A percentile compares a stretch with the other conserved stretches of the same genome.
Evolutionary conservation across 2,113 vertebrate species (phyloP).

Genomic region (Brachirus orientalis): DNA sequence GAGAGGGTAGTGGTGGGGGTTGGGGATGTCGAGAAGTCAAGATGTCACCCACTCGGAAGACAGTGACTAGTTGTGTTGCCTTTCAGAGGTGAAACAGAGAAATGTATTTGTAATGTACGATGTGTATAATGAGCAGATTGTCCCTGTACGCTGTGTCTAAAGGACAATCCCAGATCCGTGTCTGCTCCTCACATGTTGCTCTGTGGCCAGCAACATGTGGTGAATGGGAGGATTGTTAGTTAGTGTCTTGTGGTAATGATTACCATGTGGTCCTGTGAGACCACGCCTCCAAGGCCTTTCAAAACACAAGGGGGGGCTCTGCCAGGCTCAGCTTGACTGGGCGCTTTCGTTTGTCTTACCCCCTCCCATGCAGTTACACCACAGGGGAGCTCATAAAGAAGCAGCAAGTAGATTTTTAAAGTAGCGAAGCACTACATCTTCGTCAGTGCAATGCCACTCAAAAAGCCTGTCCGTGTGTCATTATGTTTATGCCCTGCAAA

Average conservation of each 20-base stretch:
- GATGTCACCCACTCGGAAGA: conserved; percentile 46
- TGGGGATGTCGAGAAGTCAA: conserved; percentile 10
- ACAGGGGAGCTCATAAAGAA: conserved; percentile 53
- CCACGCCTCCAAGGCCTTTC: conserved; percentile 49
- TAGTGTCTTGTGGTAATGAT: conserved; percentile 68
- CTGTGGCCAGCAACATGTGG: conserved; percentile 66
- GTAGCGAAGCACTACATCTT: conserved; percentile 20
- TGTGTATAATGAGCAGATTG: conserved; percentile 62
- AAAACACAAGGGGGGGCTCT: conserved; percentile 24
- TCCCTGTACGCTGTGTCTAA: conserved; percentile 16
- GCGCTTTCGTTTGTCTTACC: conserved; percentile 26
- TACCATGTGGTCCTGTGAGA: conserved; percentile 62
- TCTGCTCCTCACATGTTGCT: conserved; percentile 57
- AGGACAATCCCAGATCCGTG: conserved; percentile 20
- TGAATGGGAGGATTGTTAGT: conserved; percentile 73
- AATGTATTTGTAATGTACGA: conserved; percentile 28
- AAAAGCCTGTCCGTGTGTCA: conserved; percentile 24
- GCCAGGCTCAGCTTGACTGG: conserved; percentile 50
- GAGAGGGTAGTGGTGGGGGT: not conserved
- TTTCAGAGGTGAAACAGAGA: conserved; percentile 52
- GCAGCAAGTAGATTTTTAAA: conserved; percentile 36
- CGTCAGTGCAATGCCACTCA: conserved; percentile 10
- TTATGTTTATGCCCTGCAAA: conserved; percentile 57
- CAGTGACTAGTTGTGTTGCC: conserved; percentile 46
- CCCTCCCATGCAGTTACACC: conserved; percentile 37